These are phyloP conservation scores for Bombus cullumanus DNA, from an alignment of 1,140 invertebrate genomes.

Conservation along the genomic window DNA sequence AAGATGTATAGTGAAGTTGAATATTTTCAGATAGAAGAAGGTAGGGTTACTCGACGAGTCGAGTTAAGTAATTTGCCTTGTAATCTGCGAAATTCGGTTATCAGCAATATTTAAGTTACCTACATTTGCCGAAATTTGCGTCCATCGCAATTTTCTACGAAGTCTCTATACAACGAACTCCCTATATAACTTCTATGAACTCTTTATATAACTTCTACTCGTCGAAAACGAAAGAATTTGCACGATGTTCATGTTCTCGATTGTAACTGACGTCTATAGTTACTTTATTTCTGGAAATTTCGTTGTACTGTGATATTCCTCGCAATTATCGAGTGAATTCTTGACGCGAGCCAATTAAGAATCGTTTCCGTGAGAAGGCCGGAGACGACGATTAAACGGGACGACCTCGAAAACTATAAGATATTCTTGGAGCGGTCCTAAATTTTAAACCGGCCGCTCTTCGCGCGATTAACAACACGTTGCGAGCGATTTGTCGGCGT, in stretches of 20 bases:
- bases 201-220: too few species aligned
- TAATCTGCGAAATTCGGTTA: too few species aligned
- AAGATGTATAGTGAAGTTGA: background rate
- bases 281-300: background rate
- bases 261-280: too few species aligned
- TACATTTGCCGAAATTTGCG: too few species aligned
- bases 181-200: too few species aligned
- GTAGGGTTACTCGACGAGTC: background rate
- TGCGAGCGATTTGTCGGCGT: conserved; percentile 55
- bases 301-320: background rate
- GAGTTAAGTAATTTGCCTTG: background rate
- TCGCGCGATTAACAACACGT: conserved; percentile 54
- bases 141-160: too few species aligned
- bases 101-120: too few species aligned
- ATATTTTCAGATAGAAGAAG: background rate
- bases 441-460: conserved; percentile 30
- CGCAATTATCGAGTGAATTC: background rate
- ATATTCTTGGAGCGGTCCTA: conserved; percentile 48
- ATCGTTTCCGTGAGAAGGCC: background rate
- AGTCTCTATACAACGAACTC: too few species aligned
- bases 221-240: too few species aligned
- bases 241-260: too few species aligned
- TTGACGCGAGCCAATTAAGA: background rate
- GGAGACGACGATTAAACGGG: conserved; percentile 19
- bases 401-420: conserved; percentile 12